phyloP scores from a whole-genome alignment of 2,888 invertebrate genomes.

The Acleris laterana region DNA sequence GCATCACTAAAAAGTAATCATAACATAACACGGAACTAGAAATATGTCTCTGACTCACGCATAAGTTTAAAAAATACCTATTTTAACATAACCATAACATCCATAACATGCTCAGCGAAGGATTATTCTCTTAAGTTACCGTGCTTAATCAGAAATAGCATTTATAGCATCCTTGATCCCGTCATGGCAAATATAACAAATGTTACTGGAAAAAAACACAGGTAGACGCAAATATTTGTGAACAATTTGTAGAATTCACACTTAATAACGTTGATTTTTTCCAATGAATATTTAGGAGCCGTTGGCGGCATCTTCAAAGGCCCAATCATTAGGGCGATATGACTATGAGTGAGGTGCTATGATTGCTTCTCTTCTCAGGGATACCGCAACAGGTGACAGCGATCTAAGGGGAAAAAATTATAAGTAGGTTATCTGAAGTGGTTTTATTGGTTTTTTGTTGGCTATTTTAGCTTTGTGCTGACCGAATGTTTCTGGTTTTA shows the following conservation, averaged over 20 bases:
- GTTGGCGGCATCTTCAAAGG: slow-evolving; percentile 67
- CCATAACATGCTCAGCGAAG: background rate
- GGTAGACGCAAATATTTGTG: slow-evolving; percentile 84
- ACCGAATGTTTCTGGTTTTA: slow-evolving; percentile 10
- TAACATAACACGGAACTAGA: slow-evolving; percentile 12
- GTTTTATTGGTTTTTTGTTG: slow-evolving; percentile 39
- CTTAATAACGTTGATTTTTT: slow-evolving; percentile 76
- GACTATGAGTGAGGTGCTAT: slow-evolving; percentile 59
- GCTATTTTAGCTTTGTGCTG: slow-evolving; percentile 17
- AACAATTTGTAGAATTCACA: slow-evolving; percentile 83
- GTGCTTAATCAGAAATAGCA: slow-evolving; percentile 65
- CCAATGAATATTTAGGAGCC: slow-evolving; percentile 51
- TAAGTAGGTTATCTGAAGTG: slow-evolving; percentile 41
- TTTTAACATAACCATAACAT: slow-evolving; percentile 2
- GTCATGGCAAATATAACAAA: slow-evolving; percentile 75
- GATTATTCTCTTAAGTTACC: slow-evolving; percentile 57
- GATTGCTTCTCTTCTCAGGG: slow-evolving; percentile 65
- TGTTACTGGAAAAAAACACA: slow-evolving; percentile 69
- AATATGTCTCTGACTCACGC: slow-evolving; percentile 20
- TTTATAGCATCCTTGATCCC: slow-evolving; percentile 71
- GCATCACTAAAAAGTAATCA: background rate
- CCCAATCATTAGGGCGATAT: slow-evolving; percentile 63
- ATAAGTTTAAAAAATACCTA: slow-evolving; percentile 14
- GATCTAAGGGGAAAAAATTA: slow-evolving; percentile 42
- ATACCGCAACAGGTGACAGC: slow-evolving; percentile 68